Conservation (phyloP, 2,113 vertebrate genomes). For the Fulmarus glacialis region DNA sequence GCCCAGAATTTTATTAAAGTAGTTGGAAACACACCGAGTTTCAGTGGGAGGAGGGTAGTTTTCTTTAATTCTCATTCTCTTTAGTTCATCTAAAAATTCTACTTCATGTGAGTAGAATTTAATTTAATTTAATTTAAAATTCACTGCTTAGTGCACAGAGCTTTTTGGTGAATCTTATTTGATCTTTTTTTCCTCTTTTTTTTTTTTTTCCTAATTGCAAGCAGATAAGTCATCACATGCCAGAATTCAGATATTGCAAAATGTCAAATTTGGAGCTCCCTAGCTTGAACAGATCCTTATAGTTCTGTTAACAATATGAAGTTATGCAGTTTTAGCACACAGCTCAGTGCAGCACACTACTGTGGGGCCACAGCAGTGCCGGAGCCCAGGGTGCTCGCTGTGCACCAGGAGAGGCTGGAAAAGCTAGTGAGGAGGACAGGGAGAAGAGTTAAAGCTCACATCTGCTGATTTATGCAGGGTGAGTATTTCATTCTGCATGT, state of each 20-base stretch:
- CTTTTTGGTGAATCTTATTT: not conserved
- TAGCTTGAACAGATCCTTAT: not conserved
- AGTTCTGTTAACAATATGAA: not conserved
- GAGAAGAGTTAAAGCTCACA: not conserved
- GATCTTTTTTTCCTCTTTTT: not conserved
- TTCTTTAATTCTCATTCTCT: not conserved
- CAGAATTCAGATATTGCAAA: not conserved
- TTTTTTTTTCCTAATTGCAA: not conserved
- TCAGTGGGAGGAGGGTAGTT: not conserved
- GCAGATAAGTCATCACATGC: not conserved
- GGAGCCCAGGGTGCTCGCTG: not conserved
- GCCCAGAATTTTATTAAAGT: not conserved
- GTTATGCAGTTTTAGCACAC: fast-evolving
- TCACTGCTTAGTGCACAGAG: not conserved
- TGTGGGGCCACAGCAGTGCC: no score
- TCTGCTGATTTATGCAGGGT: not conserved
- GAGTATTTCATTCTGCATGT: not conserved
- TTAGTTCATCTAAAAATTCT: not conserved
- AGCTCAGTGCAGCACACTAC: not conserved
- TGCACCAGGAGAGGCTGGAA: not conserved
- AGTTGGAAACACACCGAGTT: not conserved
- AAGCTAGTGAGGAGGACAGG: not conserved
- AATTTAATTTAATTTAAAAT: not conserved
- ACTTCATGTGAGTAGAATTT: not conserved
- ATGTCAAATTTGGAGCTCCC: not conserved